A percentile compares a stretch with the other conserved stretches of the same genome.
These are phyloP conservation scores for Verasper variegatus DNA, from an alignment of 2,113 vertebrate genomes.

Conservation along the genomic window DNA sequence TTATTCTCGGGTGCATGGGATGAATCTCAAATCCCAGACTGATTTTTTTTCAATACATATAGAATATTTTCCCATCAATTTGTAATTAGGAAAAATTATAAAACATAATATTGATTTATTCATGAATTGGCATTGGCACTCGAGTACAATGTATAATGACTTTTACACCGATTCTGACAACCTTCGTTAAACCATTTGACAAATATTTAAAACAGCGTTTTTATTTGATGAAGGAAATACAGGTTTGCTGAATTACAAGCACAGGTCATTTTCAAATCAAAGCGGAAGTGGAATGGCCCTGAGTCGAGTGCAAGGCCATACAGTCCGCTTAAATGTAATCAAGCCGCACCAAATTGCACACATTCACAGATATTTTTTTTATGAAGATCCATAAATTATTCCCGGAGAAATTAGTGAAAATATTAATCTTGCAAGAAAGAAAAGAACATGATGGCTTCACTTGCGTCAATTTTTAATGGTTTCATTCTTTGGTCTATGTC, in stretches of 20 bases:
- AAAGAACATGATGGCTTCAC: too few relatives aligned
- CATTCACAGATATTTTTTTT: too few relatives aligned
- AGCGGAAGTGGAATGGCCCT: background rate
- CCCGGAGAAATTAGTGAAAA: too few relatives aligned
- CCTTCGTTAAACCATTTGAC: background rate
- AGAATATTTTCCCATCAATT: background rate
- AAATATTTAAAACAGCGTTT: background rate
- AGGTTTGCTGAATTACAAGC: background rate
- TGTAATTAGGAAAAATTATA: constrained; percentile 19
- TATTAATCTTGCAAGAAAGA: too few relatives aligned
- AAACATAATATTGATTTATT: constrained; percentile 26
- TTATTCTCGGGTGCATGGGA: constrained; percentile 27
- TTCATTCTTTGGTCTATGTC: too few relatives aligned
- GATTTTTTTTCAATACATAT: background rate
- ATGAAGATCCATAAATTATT: too few relatives aligned
- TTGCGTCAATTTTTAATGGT: too few relatives aligned
- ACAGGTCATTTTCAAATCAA: background rate
- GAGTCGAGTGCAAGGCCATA: too few relatives aligned
- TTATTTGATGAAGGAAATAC: background rate
- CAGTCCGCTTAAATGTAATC: too few relatives aligned
- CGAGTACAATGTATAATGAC: too few relatives aligned
- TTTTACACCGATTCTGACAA: too few relatives aligned
- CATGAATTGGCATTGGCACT: background rate
- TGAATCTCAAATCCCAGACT: constrained; percentile 16
- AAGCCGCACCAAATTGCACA: too few relatives aligned